Base-by-base conservation (phyloP, 1,140 invertebrate genomes). In the Bombus waltoni region DNA sequence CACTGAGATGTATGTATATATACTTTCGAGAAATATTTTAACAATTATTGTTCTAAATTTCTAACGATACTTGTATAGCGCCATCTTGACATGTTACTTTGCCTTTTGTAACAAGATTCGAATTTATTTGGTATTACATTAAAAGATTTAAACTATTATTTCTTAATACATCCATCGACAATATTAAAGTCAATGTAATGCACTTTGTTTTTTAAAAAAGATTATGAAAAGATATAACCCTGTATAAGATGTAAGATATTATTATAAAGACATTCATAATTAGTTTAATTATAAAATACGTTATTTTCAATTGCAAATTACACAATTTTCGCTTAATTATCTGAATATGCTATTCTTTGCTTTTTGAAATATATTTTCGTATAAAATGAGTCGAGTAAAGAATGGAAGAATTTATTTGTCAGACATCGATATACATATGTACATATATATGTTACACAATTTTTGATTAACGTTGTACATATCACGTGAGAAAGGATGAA, bases 401-500 rank as follows among this genome's bases (percentile, higher is more conserved):
- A 88, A 75, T 53, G 35, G 59, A 44, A 62, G 42, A 53, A 83
- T 83, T 72, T 81, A 80, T 86, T 85, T 81, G 47, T 53, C 38
- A 59, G n/a, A 86, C 66, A 89, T 72, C 18, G 44, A 89, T 47
- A 78, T 68, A 87, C 78, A 42, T 85, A 78, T 62, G 44, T 62
- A 84, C 78, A 78, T 59, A 68, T 73, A 83, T 83, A 90, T 87
- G 87, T 86, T 88, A 77, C 57, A 79, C 62, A 79, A 89, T 47
- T 82, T 83, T 83, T 83, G 59, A 66, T 87, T 77, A 80, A 86
- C 47, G 8, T 73, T 90, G 44, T 76, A 89, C 62, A 57, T 89
- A 88, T 91, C 68, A 88, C 87, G 77, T 73, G 66, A 71, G 77
- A 87, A 83, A 87, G 66, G 53, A 87, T 68, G 57, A 81, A 70